Base-by-base conservation (phyloP, 1,140 invertebrate species). In the Calephelis nemesis region DNA sequence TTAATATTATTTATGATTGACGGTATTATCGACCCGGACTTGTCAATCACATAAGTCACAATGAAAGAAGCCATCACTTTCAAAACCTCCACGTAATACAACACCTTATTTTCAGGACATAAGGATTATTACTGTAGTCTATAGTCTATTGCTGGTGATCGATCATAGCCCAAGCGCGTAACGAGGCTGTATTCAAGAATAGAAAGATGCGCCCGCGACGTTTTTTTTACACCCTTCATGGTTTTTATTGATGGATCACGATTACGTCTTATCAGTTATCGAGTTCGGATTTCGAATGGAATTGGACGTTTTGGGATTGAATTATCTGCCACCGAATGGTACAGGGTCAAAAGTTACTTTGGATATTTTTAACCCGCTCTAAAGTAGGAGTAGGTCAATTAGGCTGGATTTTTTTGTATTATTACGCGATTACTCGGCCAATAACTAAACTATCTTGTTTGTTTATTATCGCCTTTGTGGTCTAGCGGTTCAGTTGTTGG, bases 1-100 rank as follows among this genome's bases (percentile, higher is more conserved):
- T 88, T 84, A 83, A 81, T 79, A 78, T 88, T 87, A 90, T 88
- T 87, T 87, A 90, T 90, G 84, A 88, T 81, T 77, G 73, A 72
- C 77, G 87, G 84, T 87, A 83, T 78, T 71, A 87, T 88, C 84
- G 85, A 77, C 71, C 81, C 84, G 86, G 80, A 88, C 86, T 90
- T 90, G 88, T 90, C 88, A 87, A 90, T 90, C 87, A 88, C 72
- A 72, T 70, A 72, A 74, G 78, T 74, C 76, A 74, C 79, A 77
- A 79, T 66, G 76, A 72, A 73, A 72, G 11, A n/a, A 60, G 19
- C 39, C 11, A 60, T 60, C 54, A n/a, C 7, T 60, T 19, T 39
- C n/a, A 39, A 39, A 7, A 60, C n/a, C 30, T 7, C 11, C 7
- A 39, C 30, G 19, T 30, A 39, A 58, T 30, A 10, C 77, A 79